These are phyloP conservation scores for Trichomycterus rosablanca DNA, from an alignment of 2,113 vertebrate genomes.

Conservation along the genomic window DNA sequence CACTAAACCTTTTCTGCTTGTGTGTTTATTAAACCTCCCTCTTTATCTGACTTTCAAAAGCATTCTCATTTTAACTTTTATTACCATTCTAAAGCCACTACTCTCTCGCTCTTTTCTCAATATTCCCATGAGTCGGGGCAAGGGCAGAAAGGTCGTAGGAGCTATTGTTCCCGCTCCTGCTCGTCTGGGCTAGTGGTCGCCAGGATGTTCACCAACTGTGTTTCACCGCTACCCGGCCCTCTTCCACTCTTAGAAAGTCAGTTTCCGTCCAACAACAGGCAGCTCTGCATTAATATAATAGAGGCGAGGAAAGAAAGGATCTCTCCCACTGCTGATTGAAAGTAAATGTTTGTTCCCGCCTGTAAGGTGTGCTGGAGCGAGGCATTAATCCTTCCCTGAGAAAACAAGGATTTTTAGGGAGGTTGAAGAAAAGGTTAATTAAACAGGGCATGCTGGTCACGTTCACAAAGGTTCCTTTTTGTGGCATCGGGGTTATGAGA, in stretches of 20 bases:
- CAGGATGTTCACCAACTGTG: conserved; percentile 39
- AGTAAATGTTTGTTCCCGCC: conserved; percentile 22
- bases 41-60: conserved; percentile 1
- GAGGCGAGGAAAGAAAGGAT: conserved; percentile 9
- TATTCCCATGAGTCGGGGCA: conserved; percentile 1
- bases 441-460: conserved; percentile 33
- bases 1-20: neutral
- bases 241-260: conserved; percentile 57
- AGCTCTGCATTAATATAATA: conserved; percentile 34
- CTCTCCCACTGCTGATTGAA: conserved; percentile 35
- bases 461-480: conserved; percentile 44
- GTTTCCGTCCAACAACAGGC: conserved; percentile 63
- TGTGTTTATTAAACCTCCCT: conserved; percentile 5
- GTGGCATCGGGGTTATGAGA: conserved; percentile 44
- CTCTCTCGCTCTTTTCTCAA: conserved; percentile 7
- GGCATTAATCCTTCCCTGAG: conserved; percentile 36
- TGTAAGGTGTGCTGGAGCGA: conserved; percentile 46
- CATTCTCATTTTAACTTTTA: conserved; percentile 20
- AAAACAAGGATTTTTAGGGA: conserved; percentile 48
- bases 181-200: conserved; percentile 45
- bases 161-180: conserved; percentile 40
- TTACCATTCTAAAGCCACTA: neutral
- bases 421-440: conserved; percentile 43
- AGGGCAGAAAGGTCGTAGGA: conserved; percentile 24
- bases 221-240: conserved; percentile 28